These are phyloP conservation scores for Ambastaia sidthimunki DNA, from an alignment of 2,797 vertebrate genomes.

Conservation along the genomic window DNA sequence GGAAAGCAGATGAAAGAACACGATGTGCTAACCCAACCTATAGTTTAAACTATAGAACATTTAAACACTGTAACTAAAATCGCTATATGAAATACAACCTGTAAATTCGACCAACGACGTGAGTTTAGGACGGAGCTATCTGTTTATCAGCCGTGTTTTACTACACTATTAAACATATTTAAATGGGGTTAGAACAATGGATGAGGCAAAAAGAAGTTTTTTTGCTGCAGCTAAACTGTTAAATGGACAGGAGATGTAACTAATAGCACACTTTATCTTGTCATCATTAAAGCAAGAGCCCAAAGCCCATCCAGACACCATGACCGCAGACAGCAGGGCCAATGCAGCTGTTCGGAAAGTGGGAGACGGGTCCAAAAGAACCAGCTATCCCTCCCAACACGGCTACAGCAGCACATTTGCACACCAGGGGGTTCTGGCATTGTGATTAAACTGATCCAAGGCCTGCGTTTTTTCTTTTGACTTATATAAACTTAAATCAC, in stretches of 20 bases:
- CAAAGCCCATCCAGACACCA: background rate
- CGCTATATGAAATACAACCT: no score
- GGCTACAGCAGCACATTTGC: constrained; percentile 7
- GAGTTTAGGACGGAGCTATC: background rate
- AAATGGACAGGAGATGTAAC: constrained; percentile 24
- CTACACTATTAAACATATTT: background rate
- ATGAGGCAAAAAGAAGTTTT: background rate
- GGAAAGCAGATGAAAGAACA: background rate
- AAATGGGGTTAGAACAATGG: background rate
- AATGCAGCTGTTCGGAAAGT: constrained; percentile 40
- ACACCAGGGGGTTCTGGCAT: constrained; percentile 5
- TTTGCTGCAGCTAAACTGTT: background rate
- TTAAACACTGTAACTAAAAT: no score
- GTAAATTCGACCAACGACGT: background rate
- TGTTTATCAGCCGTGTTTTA: no score
- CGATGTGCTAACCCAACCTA: background rate
- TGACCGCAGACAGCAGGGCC: constrained; percentile 23
- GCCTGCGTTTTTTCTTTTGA: background rate
- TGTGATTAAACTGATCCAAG: constrained; percentile 15
- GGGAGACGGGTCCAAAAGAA: constrained; percentile 14
- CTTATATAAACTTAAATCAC: constrained; percentile 2
- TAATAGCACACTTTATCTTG: constrained; percentile 35
- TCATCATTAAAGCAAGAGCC: background rate
- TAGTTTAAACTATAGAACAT: no score
- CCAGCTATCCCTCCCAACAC: background rate